Conservation (phyloP, 2,888 invertebrate genomes). For the Agriotes lineatus region DNA sequence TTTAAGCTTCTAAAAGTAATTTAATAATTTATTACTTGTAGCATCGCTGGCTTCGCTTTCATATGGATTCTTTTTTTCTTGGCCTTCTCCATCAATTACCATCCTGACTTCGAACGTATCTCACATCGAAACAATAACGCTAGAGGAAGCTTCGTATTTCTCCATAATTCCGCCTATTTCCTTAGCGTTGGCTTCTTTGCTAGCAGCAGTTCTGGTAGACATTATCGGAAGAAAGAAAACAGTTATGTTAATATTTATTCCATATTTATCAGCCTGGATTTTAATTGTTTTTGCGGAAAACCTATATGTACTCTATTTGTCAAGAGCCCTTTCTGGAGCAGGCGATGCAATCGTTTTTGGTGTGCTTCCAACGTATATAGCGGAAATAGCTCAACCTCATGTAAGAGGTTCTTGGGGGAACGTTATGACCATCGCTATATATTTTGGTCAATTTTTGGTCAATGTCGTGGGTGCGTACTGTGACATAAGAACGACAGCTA, state of each 20-base stretch:
- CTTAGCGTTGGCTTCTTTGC: constrained; percentile 39
- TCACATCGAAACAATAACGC: constrained; percentile 27
- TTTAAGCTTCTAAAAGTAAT: no score
- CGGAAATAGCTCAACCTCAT: constrained; percentile 56
- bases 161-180: constrained; percentile 48
- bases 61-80: constrained; percentile 11
- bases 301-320: constrained; percentile 55
- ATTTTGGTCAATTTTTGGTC: constrained; percentile 53
- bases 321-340: constrained; percentile 54
- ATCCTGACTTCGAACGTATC: neutral
- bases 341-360: constrained; percentile 54
- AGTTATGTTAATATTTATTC: constrained; percentile 52
- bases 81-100: constrained; percentile 30
- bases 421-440: constrained; percentile 47
- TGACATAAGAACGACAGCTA: constrained; percentile 43
- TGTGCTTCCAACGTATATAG: constrained; percentile 52
- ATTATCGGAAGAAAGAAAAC: constrained; percentile 51
- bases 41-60: neutral
- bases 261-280: constrained; percentile 53
- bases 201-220: constrained; percentile 39
- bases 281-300: constrained; percentile 51
- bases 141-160: constrained; percentile 49
- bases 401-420: constrained; percentile 58
- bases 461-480: constrained; percentile 55
- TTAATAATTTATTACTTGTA: no score